Evolutionary conservation across 1,140 invertebrate species (phyloP).

Genomic region (Globodera rostochiensis): DNA sequence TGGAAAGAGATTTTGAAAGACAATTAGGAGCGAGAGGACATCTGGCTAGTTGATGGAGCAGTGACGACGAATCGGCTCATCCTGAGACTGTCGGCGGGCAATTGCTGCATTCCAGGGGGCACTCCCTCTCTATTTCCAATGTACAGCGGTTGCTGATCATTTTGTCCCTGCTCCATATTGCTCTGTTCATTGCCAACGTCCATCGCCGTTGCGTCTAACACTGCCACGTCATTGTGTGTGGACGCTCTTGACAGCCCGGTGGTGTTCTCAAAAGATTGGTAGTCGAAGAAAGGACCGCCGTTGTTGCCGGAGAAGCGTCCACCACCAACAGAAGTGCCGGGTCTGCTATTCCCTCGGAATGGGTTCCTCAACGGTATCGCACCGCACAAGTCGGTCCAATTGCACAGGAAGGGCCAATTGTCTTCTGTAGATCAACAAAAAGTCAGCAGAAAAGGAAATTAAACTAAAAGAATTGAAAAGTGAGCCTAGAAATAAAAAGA

Average conservation of each 20-base stretch:
- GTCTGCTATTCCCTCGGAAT: neutral
- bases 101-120: too few species aligned
- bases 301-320: constrained; percentile 19
- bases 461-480: neutral
- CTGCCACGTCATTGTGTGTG: constrained; percentile 6
- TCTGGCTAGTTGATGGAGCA: too few species aligned
- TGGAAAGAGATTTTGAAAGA: too few species aligned
- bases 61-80: too few species aligned
- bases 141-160: too few species aligned
- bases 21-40: too few species aligned
- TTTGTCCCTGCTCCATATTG: too few species aligned
- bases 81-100: too few species aligned
- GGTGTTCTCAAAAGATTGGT: constrained; percentile 25
- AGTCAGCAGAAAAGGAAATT: neutral
- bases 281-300: constrained; percentile 18
- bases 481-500: neutral
- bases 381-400: constrained; percentile 28
- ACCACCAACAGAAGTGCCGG: neutral
- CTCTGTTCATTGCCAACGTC: too few species aligned
- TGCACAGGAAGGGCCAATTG: constrained; percentile 29
- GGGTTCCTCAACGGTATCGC: neutral
- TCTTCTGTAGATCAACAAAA: constrained; percentile 23
- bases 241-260: neutral
- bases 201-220: neutral
- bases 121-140: too few species aligned